Conservation (phyloP, 2,797 vertebrate species). For the Masticophis lateralis region DNA sequence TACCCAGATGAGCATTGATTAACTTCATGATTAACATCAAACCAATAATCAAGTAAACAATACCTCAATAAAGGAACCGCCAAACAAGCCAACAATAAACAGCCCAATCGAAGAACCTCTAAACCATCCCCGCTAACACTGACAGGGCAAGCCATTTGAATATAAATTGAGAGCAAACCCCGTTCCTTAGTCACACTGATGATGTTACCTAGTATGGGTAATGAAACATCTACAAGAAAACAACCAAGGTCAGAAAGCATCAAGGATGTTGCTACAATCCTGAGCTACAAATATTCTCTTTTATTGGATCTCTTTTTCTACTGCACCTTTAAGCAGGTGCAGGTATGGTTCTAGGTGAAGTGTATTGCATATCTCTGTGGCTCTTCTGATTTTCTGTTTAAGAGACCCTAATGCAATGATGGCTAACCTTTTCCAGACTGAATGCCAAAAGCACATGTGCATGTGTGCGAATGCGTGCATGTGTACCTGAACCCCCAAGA, state of each 20-base stretch:
- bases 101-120: neutral
- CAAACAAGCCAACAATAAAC: neutral
- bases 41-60: neutral
- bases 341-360: neutral
- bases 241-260: neutral
- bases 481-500: no score
- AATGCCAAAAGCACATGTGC: no score
- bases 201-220: neutral
- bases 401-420: neutral
- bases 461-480: no score
- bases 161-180: neutral
- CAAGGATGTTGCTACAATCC: neutral
- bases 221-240: neutral
- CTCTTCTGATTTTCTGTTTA: neutral
- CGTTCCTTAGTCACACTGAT: neutral
- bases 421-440: no score
- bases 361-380: neutral
- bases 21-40: neutral
- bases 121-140: neutral
- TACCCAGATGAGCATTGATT: neutral
- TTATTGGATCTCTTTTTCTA: neutral
- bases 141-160: neutral
- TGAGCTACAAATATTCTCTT: neutral
- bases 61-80: neutral
- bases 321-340: neutral